These are phyloP conservation scores for Choristoneura fumiferana DNA, from an alignment of 1,140 invertebrate genomes.

Conservation along the genomic window DNA sequence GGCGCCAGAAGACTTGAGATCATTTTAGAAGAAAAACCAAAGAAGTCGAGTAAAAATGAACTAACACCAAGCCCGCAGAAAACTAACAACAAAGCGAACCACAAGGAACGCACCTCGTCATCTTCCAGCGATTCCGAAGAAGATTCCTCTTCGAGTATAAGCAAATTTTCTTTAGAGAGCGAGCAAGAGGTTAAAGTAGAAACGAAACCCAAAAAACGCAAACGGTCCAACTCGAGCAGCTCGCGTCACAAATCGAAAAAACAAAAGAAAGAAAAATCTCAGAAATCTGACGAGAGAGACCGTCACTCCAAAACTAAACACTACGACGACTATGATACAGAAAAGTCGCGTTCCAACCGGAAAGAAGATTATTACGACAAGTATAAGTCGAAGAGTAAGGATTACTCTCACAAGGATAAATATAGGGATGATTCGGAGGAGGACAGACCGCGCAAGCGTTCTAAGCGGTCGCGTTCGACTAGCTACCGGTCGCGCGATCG, in stretches of 20 bases:
- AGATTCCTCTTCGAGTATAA: constrained; percentile 48
- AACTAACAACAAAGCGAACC: constrained; percentile 32
- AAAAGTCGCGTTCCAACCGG: constrained; percentile 14
- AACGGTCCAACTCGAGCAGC: constrained; percentile 54
- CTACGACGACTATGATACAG: constrained; percentile 46
- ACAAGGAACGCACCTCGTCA: constrained; percentile 39
- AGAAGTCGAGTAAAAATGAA: constrained; percentile 50
- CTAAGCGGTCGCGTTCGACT: constrained; percentile 52
- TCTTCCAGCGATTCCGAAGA: constrained; percentile 55
- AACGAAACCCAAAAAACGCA: constrained; percentile 53
- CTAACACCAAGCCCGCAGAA: constrained; percentile 59
- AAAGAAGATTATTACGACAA: constrained; percentile 31
- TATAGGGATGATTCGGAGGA: constrained; percentile 62
- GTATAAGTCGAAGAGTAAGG: constrained; percentile 43
- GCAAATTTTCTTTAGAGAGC: constrained; percentile 54
- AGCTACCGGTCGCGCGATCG: constrained; percentile 54
- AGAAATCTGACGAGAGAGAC: constrained; percentile 49
- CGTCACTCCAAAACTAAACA: constrained; percentile 47
- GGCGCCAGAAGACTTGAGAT: constrained; percentile 43
- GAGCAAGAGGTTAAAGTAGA: constrained; percentile 43
- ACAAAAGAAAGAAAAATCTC: constrained; percentile 46
- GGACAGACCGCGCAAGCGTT: constrained; percentile 48
- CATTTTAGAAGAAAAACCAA: constrained; percentile 53
- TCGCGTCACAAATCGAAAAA: constrained; percentile 55
- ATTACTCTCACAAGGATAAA: constrained; percentile 51